Evolutionary conservation across 1,140 invertebrate species (phyloP).

Genomic region (Chironomus tepperi): DNA sequence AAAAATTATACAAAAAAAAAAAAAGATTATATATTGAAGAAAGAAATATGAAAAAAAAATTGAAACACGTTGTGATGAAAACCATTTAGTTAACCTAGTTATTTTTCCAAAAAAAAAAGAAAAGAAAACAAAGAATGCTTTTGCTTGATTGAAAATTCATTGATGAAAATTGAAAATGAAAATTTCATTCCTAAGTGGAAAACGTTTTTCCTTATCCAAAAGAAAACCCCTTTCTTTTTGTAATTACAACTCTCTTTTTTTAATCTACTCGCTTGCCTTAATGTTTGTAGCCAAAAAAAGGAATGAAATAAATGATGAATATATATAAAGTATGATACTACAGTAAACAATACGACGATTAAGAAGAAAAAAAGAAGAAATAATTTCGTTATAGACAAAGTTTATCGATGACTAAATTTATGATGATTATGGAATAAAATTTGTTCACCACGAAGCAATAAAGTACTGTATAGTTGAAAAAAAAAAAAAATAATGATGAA

Average conservation of each 20-base stretch:
- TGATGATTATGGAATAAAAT: neutral
- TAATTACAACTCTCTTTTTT: neutral
- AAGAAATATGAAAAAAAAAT: neutral
- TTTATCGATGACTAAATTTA: too few relatives aligned
- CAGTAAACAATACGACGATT: neutral
- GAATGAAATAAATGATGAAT: neutral
- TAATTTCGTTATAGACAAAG: neutral
- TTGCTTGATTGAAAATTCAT: neutral
- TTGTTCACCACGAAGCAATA: slow-evolving; percentile 7
- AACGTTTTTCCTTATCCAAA: neutral
- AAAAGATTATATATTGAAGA: neutral
- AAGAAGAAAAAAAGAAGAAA: neutral
- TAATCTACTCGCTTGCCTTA: slow-evolving; percentile 1
- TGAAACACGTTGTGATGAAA: slow-evolving; percentile 19
- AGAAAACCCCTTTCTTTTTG: neutral
- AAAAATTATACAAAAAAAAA: neutral
- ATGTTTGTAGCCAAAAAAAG: slow-evolving; percentile 8
- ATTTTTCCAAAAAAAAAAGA: slow-evolving; percentile 26
- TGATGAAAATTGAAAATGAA: neutral
- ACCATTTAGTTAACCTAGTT: slow-evolving; percentile 23
- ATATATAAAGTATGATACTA: neutral
- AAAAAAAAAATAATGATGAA: neutral
- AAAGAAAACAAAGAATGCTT: too few relatives aligned
- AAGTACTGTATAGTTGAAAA: neutral
- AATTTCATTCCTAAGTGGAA: neutral